Evolutionary conservation across 2,888 invertebrate species (phyloP), one percentile per base, ranked within the genome.

Genomic region (Didymodactylos carnosus): DNA sequence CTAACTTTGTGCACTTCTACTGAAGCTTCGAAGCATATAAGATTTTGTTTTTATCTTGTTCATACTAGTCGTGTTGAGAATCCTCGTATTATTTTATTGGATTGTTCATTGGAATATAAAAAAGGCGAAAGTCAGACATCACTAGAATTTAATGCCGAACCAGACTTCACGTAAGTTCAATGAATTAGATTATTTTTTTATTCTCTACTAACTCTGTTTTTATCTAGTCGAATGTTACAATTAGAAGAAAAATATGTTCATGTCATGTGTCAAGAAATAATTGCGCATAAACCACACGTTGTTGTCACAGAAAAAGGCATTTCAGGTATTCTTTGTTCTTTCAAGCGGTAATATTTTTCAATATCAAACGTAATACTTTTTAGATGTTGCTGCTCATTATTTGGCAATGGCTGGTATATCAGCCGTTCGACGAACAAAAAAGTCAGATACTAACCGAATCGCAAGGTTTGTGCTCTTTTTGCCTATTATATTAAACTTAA

Each of bases 291-390:
- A 81, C 98, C 98, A 0, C 95, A 97, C 83, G 83, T 99, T 1
- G 88, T 99, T 19, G 92, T 98, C 83, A 98, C 98, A 0, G 98
- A 98, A 85, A 98, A 98, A 84, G 98, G 98, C 23, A 89, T 98
- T 25, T 94, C 94, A 0, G 77, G 77, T 77, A 23, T n/a, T 49
- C 8, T 23, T 25, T 49, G 23, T 11, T 25, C 29, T 16, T 23
- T 23, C n/a, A 16, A 49, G n/a, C 2, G 19, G 23, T 23, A 23
- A 23, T 8, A 10, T 16, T 23, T 49, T 49, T 49, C n/a, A n/a
- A n/a, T n/a, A 7, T 69, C 5, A 16, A 23, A 39, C 23, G 27
- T 29, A 10, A 14, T 71, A 7, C 10, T 40, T 11, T 53, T 35
- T 73, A 72, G 86, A 86, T 77, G 79, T 86, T 51, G 86, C 86